phyloP scores from a whole-genome alignment of 2,888 invertebrate species.

The Leucophenga montana region DNA sequence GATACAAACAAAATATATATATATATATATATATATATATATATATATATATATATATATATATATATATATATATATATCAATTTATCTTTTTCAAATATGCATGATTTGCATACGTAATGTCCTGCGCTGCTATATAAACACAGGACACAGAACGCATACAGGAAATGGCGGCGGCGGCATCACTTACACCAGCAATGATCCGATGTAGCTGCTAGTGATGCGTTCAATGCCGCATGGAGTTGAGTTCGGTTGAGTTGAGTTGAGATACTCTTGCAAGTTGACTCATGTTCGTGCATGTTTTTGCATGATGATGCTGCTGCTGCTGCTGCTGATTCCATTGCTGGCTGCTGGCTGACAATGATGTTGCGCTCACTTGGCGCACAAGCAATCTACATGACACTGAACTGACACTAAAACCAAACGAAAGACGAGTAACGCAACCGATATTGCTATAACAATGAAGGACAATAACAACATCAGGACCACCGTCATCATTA shows the following conservation, averaged over 20 bases:
- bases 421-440: constrained; percentile 8
- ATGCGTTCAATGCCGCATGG: neutral
- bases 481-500: too few relatives aligned
- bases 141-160: neutral
- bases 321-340: neutral
- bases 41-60: too few relatives aligned
- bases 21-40: too few relatives aligned
- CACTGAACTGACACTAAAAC: constrained; percentile 10
- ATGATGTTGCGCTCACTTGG: constrained; percentile 2
- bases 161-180: neutral
- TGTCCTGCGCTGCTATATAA: neutral
- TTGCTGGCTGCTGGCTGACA: neutral
- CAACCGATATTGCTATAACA: constrained; percentile 2
- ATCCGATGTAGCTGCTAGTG: neutral
- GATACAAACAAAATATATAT: too few relatives aligned
- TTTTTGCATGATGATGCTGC: constrained; percentile 12
- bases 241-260: constrained; percentile 1
- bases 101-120: constrained; percentile 28
- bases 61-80: too few relatives aligned
- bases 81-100: constrained; percentile 28
- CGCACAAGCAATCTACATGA: constrained; percentile 17
- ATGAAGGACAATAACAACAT: neutral
- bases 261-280: constrained; percentile 17
- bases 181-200: too few relatives aligned
- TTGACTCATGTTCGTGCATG: constrained; percentile 20